These are phyloP conservation scores for Astyanax mexicanus DNA, from an alignment of 2,797 vertebrate genomes.

Conservation along the genomic window DNA sequence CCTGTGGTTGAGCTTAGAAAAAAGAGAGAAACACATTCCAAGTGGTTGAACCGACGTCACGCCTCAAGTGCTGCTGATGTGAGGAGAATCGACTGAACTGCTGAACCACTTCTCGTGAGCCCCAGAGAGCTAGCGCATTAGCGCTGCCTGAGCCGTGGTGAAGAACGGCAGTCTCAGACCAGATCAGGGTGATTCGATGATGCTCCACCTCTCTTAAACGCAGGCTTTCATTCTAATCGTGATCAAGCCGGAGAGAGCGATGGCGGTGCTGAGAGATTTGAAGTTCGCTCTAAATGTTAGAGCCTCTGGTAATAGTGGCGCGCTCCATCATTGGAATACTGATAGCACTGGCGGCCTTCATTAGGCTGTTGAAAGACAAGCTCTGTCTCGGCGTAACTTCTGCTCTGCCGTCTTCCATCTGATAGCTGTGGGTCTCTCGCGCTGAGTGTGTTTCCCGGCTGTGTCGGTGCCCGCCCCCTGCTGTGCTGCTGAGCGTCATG, in stretches of 20 bases:
- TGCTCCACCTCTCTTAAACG: conserved; percentile 3
- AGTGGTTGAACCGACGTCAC: conserved; percentile 54
- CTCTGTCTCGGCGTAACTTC: conserved; percentile 12
- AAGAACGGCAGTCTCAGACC: neutral
- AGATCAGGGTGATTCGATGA: conserved; percentile 25
- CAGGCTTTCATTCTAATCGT: conserved; percentile 6
- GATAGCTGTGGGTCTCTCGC: conserved; percentile 1
- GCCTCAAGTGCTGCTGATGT: conserved; percentile 51
- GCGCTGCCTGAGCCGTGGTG: neutral
- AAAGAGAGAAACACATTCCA: conserved; percentile 25
- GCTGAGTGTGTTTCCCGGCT: neutral
- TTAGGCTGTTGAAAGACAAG: conserved; percentile 32
- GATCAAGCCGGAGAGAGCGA: conserved; percentile 4
- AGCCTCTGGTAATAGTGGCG: neutral
- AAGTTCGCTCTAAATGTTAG: neutral
- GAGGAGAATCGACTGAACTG: conserved; percentile 52
- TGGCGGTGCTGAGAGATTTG: neutral
- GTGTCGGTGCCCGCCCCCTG: conserved; percentile 12
- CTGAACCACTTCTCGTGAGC: neutral
- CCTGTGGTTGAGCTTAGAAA: conserved; percentile 29
- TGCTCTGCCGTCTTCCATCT: conserved; percentile 2
- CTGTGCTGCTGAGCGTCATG: conserved; percentile 3
- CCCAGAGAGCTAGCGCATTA: conserved; percentile 8
- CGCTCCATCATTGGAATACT: neutral
- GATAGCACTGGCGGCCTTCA: conserved; percentile 7